Conservation (phyloP, 2,888 invertebrate species). For the Homarus gammarus region DNA sequence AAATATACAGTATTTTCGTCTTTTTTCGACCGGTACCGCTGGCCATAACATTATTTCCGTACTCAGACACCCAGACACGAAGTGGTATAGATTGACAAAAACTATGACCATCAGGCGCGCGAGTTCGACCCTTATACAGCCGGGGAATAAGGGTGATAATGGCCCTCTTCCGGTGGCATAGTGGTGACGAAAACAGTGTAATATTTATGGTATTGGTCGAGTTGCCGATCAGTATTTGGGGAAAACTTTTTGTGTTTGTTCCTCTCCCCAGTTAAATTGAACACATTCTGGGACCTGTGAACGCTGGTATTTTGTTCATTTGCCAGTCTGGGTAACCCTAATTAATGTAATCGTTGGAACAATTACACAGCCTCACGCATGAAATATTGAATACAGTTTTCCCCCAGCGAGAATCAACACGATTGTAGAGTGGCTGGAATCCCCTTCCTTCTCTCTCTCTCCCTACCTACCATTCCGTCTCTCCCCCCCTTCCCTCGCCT, state of each 20-base stretch:
- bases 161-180: slow-evolving; percentile 45
- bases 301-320: slow-evolving; percentile 30
- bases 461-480: neutral
- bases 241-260: slow-evolving; percentile 14
- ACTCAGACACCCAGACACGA: slow-evolving; percentile 45
- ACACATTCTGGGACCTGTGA: slow-evolving; percentile 12
- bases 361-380: slow-evolving; percentile 7
- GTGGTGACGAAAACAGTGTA: slow-evolving; percentile 70
- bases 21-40: neutral
- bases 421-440: neutral
- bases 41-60: slow-evolving; percentile 44
- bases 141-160: slow-evolving; percentile 35
- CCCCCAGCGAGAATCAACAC: neutral
- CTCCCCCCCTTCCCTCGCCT: neutral
- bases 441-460: neutral
- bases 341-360: slow-evolving; percentile 18
- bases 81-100: slow-evolving; percentile 48
- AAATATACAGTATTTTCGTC: neutral
- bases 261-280: slow-evolving; percentile 5
- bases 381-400: slow-evolving; percentile 21
- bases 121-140: slow-evolving; percentile 24
- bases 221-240: slow-evolving; percentile 58
- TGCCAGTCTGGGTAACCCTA: slow-evolving; percentile 18
- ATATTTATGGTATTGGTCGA: slow-evolving; percentile 72
- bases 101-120: neutral